These are phyloP conservation scores for Sesamia inferens DNA, from an alignment of 2,888 invertebrate species.

Conservation along the genomic window DNA sequence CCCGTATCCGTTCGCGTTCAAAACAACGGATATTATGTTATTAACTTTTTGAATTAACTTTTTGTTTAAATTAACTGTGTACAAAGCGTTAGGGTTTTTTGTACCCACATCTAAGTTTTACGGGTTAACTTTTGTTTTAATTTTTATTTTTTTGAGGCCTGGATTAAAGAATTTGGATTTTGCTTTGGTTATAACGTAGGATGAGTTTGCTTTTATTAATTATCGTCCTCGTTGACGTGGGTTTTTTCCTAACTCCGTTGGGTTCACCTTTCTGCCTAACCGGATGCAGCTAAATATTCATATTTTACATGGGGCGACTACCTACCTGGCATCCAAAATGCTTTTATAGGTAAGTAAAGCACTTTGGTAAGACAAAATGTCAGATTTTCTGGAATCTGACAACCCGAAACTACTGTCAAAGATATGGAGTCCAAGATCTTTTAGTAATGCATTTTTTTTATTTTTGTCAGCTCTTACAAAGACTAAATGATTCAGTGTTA, in stretches of 20 bases:
- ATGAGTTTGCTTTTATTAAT: background rate
- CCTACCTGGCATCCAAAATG: background rate
- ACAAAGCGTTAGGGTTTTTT: slow-evolving; percentile 41
- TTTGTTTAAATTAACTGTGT: slow-evolving; percentile 60
- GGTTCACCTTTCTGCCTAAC: background rate
- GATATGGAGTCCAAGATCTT: no score
- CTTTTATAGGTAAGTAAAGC: background rate
- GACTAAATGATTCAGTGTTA: no score
- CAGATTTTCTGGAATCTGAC: background rate
- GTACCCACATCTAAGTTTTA: slow-evolving; percentile 43
- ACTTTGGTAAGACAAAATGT: background rate
- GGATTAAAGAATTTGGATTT: slow-evolving; percentile 3
- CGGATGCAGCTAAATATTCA: background rate
- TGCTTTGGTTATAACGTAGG: background rate
- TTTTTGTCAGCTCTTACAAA: no score
- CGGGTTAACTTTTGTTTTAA: slow-evolving; percentile 41
- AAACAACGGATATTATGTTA: slow-evolving; percentile 61
- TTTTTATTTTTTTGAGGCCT: slow-evolving; percentile 2
- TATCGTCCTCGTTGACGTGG: background rate
- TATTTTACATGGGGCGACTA: background rate
- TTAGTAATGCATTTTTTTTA: no score
- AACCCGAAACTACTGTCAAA: background rate
- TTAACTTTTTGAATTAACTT: slow-evolving; percentile 66
- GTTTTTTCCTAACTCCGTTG: background rate
- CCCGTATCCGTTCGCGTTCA: slow-evolving; percentile 56